Evolutionary conservation across 2,797 vertebrate species (phyloP).

Genomic region (Pantherophis alleghaniensis): DNA sequence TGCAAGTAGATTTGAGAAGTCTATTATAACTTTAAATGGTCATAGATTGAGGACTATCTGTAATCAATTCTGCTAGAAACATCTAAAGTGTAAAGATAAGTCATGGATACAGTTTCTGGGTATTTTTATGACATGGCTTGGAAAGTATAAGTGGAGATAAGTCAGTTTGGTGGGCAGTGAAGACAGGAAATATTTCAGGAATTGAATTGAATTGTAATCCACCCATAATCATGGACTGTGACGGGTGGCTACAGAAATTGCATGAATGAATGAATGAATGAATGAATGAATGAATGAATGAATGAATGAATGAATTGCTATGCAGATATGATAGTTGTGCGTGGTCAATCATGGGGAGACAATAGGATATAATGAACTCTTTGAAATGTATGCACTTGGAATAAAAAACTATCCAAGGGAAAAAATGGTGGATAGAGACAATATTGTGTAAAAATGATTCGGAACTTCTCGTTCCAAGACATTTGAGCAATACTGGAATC

Average conservation of each 20-base stretch:
- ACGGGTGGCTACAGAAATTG: not conserved
- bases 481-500: not conserved
- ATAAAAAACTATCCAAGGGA: not conserved
- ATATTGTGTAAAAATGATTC: not conserved
- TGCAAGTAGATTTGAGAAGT: not conserved
- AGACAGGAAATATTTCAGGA: not conserved
- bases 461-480: not conserved
- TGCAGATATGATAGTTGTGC: not conserved
- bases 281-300: not conserved
- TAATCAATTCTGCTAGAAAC: not conserved
- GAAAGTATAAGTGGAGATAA: not conserved
- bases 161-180: not conserved
- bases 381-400: not conserved
- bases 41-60: not conserved
- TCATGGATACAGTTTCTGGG: not conserved
- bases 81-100: not conserved
- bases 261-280: no score
- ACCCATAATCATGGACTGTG: not conserved
- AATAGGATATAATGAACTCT: not conserved
- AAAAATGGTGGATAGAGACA: not conserved
- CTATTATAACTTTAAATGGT: not conserved
- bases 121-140: not conserved
- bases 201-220: not conserved
- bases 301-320: not conserved
- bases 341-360: no score